Evolutionary conservation across 2,888 invertebrate species (phyloP).

Genomic region (Hypomecis punctinalis): DNA sequence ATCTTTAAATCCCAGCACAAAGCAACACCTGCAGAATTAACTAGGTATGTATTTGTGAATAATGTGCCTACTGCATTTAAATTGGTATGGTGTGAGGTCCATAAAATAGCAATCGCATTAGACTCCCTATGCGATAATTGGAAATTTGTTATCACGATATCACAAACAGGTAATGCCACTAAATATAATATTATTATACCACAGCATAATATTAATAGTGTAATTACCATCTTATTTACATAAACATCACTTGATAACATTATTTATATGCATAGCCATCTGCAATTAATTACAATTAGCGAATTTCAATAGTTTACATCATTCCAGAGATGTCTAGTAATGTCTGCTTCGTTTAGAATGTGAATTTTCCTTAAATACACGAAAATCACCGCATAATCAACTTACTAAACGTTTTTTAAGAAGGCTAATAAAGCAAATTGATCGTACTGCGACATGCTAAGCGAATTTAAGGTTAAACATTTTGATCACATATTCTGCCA

Average conservation of each 20-base stretch:
- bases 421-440: conserved; percentile 14
- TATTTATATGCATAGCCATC: conserved; percentile 30
- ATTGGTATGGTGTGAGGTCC: too few relatives aligned
- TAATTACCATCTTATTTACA: conserved; percentile 15
- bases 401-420: conserved; percentile 8
- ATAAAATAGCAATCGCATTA: too few relatives aligned
- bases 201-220: conserved; percentile 6
- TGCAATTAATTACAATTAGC: conserved; percentile 38
- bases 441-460: too few relatives aligned
- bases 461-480: too few relatives aligned
- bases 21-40: too few relatives aligned
- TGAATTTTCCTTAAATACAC: conserved; percentile 22
- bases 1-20: too few relatives aligned
- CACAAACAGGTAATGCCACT: conserved; percentile 13
- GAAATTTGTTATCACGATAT: conserved; percentile 12
- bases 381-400: conserved; percentile 20
- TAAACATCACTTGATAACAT: conserved; percentile 13
- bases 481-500: too few relatives aligned
- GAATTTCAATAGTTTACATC: conserved; percentile 38
- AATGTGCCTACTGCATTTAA: too few relatives aligned
- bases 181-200: conserved; percentile 5
- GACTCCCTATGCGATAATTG: background rate
- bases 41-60: too few relatives aligned
- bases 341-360: conserved; percentile 37
- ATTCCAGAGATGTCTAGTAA: conserved; percentile 40